Evolutionary conservation across 2,113 vertebrate genomes (phyloP).

Genomic region (Erythrocercus mccallii): DNA sequence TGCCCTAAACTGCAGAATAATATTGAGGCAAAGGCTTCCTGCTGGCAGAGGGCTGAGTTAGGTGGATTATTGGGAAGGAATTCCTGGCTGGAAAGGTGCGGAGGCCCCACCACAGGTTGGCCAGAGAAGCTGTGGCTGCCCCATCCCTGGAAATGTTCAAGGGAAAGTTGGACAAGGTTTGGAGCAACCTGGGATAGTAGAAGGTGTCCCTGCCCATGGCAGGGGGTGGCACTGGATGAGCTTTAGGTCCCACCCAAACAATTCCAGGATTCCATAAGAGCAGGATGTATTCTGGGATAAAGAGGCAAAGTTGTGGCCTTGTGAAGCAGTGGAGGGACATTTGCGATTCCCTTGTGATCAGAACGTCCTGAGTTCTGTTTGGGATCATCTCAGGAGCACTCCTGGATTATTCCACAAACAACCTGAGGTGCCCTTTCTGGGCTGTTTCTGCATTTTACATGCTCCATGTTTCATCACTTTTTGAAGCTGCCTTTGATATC

Average conservation of each 20-base stretch:
- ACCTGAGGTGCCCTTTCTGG: background rate
- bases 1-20: background rate
- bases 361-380: background rate
- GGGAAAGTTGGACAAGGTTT: background rate
- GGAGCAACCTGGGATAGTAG: accelerated
- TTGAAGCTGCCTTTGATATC: background rate
- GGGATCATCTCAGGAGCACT: background rate
- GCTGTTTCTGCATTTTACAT: background rate
- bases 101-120: accelerated
- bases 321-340: background rate
- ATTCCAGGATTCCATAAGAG: background rate
- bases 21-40: background rate
- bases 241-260: background rate
- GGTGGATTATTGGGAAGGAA: background rate
- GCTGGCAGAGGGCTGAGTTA: background rate
- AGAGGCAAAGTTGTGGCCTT: background rate
- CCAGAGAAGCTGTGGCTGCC: background rate
- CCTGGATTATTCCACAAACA: background rate
- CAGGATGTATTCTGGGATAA: background rate
- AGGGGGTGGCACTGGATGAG: background rate
- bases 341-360: background rate
- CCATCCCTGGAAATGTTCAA: background rate
- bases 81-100: background rate
- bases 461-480: background rate
- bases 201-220: background rate